A percentile compares a stretch with the other conserved stretches of the same genome.
These are phyloP conservation scores for Alcedo quadribrachys DNA, from an alignment of 2,797 vertebrate genomes.

Conservation along the genomic window DNA sequence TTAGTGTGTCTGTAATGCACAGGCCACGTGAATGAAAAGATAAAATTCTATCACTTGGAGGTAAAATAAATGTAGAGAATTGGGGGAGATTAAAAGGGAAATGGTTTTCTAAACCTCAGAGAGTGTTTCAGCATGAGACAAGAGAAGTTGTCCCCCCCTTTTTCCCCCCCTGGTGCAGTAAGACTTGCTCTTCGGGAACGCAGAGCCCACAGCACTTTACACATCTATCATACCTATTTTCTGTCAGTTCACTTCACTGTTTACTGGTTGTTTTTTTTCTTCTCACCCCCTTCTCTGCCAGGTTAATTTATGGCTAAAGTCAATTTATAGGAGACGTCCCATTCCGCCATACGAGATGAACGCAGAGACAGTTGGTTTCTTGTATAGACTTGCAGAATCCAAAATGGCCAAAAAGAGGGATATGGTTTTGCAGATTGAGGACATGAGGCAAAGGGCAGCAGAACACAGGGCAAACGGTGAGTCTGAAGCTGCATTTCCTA, in stretches of 20 bases:
- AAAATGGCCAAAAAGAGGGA: slow-evolving; percentile 80
- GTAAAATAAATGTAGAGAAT: neutral
- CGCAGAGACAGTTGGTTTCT: slow-evolving; percentile 78
- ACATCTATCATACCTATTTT: neutral
- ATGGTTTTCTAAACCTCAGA: neutral
- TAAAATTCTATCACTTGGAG: neutral
- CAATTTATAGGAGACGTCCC: slow-evolving; percentile 71
- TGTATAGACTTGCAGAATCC: slow-evolving; percentile 77
- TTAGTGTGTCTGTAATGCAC: neutral
- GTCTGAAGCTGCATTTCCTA: neutral
- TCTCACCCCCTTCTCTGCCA: slow-evolving; percentile 28
- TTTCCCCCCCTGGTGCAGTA: neutral
- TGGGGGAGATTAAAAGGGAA: neutral
- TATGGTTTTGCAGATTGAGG: slow-evolving; percentile 77
- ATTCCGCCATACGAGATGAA: slow-evolving; percentile 84
- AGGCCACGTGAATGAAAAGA: neutral
- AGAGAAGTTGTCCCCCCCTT: neutral
- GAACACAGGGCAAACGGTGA: slow-evolving; percentile 86
- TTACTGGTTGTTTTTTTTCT: neutral
- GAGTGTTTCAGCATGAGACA: neutral
- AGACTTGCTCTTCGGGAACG: neutral
- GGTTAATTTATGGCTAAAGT: slow-evolving; percentile 85
- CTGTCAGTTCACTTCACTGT: neutral
- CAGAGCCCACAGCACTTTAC: neutral
- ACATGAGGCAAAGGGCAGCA: slow-evolving; percentile 76